Evolutionary conservation across 2,113 vertebrate species (phyloP).

Genomic region (Chloebia gouldiae): DNA sequence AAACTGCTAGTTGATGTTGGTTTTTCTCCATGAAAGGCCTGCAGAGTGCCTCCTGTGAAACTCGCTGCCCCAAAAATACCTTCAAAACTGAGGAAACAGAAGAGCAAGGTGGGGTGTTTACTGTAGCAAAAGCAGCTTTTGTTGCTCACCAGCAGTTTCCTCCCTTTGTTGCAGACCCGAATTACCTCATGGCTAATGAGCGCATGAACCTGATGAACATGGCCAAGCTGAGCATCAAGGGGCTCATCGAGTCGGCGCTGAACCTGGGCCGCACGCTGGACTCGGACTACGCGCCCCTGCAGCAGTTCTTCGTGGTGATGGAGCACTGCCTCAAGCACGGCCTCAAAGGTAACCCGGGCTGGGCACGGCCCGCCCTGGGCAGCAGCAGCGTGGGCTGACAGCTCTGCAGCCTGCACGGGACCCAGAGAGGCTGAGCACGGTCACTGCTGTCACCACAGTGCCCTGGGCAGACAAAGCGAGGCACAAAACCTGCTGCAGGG

Average conservation of each 20-base stretch:
- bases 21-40: background rate
- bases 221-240: conserved; percentile 98
- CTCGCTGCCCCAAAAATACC: background rate
- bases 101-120: background rate
- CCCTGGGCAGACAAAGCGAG: background rate
- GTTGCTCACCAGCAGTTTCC: background rate
- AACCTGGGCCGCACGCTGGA: conserved; percentile 95
- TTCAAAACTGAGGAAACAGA: background rate
- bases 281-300: conserved; percentile 95
- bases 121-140: background rate
- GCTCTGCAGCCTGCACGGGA: background rate
- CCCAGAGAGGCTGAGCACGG: background rate
- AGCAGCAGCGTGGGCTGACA: fast-evolving
- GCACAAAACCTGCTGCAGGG: background rate
- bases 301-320: conserved; percentile 99
- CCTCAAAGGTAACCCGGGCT: conserved; percentile 82
- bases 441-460: fast-evolving
- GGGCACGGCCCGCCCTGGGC: fast-evolving
- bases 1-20: background rate
- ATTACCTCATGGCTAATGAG: conserved; percentile 97
- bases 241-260: conserved; percentile 93
- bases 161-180: conserved; percentile 81
- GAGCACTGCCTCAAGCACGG: conserved; percentile 98
- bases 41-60: background rate
- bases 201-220: conserved; percentile 99